Conservation (phyloP, 2,797 vertebrate genomes). For the Notolepis coatsorum region DNA sequence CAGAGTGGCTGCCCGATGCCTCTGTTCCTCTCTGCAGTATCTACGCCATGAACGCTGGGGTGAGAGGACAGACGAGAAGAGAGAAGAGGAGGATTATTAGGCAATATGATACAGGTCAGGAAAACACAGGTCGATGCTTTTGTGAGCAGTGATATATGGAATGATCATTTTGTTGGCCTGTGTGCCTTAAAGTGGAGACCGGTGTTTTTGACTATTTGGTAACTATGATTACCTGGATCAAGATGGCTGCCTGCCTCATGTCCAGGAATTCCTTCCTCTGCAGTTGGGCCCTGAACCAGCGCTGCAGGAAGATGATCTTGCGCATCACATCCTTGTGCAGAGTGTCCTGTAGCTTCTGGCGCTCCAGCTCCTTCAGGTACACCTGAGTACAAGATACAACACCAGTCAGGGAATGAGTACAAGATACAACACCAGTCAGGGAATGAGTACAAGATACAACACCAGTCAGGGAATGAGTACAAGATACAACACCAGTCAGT, state of each 20-base stretch:
- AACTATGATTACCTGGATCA: slow-evolving; percentile 86
- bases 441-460: too few relatives aligned
- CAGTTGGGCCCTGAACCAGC: slow-evolving; percentile 88
- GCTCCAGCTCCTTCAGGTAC: slow-evolving; percentile 93
- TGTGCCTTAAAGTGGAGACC: background rate
- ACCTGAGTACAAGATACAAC: slow-evolving; percentile 78
- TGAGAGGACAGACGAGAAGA: background rate
- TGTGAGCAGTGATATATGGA: background rate
- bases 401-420: too few relatives aligned
- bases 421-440: too few relatives aligned
- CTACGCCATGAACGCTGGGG: slow-evolving; percentile 86
- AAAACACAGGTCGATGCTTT: background rate
- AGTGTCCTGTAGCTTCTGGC: slow-evolving; percentile 91
- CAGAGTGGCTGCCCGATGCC: slow-evolving; percentile 71
- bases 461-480: too few relatives aligned
- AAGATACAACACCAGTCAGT: too few relatives aligned
- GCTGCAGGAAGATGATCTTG: slow-evolving; percentile 95
- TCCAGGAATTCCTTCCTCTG: slow-evolving; percentile 88
- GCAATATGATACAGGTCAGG: background rate
- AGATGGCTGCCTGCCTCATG: slow-evolving; percentile 80
- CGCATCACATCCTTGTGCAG: slow-evolving; percentile 93
- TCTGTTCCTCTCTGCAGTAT: slow-evolving; percentile 72
- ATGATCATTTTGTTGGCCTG: background rate
- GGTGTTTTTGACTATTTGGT: background rate
- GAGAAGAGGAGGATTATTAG: background rate